Base-by-base conservation (phyloP, 2,888 invertebrate genomes). In the Volucella inflata region DNA sequence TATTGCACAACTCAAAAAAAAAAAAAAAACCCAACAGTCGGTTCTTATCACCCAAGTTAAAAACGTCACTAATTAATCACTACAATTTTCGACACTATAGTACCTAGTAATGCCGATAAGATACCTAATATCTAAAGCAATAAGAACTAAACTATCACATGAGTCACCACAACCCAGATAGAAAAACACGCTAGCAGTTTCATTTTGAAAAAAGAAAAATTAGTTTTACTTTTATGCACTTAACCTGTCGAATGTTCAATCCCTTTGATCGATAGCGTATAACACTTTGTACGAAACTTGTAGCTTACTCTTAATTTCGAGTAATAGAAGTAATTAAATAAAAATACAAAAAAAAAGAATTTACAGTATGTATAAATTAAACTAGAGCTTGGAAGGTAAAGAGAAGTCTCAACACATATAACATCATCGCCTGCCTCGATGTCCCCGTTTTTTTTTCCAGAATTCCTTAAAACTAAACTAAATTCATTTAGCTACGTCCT, bases 401-500 rank as follows among this genome's bases (percentile, higher is more conserved):
- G 14, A 79, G 30, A 59, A 44, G 44, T 57, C 9, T 60, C 14
- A 36, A 64, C 55, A 71, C 62, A 78, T 64, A 57, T 30, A 30
- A 30, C 30, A 30, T 48, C 70, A 75, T 59, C 55, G 75, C 78
- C 71, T 65, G 79, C 72, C 65, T 51, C 70, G 67, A 59, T 72
- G 79, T 42, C 64, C 53, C 48, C 40, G 30, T 30, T 30, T 30
- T 30, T 21, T 21, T 67, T 21, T 21, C 51, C 17, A 36, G 67
- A 30, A 46, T 57, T 70, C 21, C 53, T 17, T 10, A 12, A 21
- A 17, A 38, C 16, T 60, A 48, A 21, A 77, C 77, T 70, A 70
- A 77, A 60, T 57, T 75, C n/a, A 75, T 50, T 57, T 75, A 67
- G 75, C 65, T 88, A 87, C 83, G 70, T 87, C 64, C 57, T 71